phyloP scores from a whole-genome alignment of 2,797 vertebrate species.

The Macrochelys suwanniensis region DNA sequence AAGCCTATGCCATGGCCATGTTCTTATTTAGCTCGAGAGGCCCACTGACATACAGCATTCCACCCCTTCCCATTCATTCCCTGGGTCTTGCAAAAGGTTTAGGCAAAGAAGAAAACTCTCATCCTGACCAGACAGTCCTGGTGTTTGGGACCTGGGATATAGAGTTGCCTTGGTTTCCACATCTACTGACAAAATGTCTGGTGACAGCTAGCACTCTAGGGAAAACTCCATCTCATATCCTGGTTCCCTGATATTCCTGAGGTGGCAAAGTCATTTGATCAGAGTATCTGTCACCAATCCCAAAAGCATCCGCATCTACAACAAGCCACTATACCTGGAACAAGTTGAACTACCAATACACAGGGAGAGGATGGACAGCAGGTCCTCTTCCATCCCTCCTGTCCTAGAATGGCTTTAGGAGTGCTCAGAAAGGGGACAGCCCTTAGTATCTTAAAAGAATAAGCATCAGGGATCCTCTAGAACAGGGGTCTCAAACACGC shows the following conservation, averaged over 20 bases:
- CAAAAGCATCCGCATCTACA: neutral
- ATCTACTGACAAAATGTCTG: neutral
- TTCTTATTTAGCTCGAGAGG: neutral
- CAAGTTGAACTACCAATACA: neutral
- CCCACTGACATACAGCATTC: neutral
- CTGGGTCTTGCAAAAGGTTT: neutral
- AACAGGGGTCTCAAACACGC: neutral
- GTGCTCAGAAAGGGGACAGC: neutral
- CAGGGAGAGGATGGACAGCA: neutral
- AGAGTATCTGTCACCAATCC: neutral
- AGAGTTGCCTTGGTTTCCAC: neutral
- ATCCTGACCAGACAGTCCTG: neutral
- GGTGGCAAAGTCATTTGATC: neutral
- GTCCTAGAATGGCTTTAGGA: neutral
- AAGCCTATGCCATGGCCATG: neutral
- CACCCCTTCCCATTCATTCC: neutral
- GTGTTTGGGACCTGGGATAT: neutral
- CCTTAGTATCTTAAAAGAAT: neutral
- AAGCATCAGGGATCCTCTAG: neutral
- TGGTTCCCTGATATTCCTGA: neutral
- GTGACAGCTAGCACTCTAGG: neutral
- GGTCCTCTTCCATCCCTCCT: neutral
- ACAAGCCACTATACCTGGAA: neutral
- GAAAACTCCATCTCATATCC: neutral
- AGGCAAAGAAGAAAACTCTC: neutral